These are phyloP conservation scores for Neopelma chrysocephalum DNA, from an alignment of 2,797 vertebrate genomes.

Conservation along the genomic window DNA sequence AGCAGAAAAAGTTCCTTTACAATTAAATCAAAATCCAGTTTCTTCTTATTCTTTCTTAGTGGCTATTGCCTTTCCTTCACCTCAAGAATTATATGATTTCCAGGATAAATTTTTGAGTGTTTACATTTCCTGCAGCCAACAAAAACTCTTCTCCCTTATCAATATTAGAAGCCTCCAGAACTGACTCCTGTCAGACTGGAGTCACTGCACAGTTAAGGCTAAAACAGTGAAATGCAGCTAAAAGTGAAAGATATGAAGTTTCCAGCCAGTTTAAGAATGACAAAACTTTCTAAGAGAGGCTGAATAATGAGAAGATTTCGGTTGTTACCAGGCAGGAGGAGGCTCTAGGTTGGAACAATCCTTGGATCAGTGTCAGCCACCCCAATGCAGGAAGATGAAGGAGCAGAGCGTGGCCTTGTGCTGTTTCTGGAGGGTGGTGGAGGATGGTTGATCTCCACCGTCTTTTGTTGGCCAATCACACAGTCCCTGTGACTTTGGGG, in stretches of 20 bases:
- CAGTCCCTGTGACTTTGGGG: not conserved
- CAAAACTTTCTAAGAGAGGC: not conserved
- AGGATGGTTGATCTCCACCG: not conserved
- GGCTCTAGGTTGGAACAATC: not conserved
- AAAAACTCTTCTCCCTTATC: not conserved
- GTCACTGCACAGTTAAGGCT: not conserved
- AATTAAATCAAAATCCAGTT: not conserved
- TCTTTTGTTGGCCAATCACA: not conserved
- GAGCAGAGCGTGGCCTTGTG: not conserved
- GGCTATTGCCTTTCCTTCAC: not conserved
- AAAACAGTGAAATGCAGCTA: not conserved
- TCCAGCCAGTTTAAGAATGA: not conserved
- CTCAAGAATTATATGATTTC: not conserved
- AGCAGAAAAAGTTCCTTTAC: not conserved
- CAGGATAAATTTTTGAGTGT: not conserved
- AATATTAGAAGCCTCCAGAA: not conserved
- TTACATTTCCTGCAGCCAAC: not conserved
- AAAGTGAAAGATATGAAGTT: not conserved
- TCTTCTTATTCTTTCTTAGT: not conserved
- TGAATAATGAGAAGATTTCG: not conserved
- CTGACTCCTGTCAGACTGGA: not conserved
- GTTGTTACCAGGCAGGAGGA: constrained; percentile 14
- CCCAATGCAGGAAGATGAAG: not conserved
- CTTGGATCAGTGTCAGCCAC: not conserved
- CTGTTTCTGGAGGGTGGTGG: not conserved